Base-by-base conservation (phyloP, 2,797 vertebrate species). In the Stomatorhinus walkeri region DNA sequence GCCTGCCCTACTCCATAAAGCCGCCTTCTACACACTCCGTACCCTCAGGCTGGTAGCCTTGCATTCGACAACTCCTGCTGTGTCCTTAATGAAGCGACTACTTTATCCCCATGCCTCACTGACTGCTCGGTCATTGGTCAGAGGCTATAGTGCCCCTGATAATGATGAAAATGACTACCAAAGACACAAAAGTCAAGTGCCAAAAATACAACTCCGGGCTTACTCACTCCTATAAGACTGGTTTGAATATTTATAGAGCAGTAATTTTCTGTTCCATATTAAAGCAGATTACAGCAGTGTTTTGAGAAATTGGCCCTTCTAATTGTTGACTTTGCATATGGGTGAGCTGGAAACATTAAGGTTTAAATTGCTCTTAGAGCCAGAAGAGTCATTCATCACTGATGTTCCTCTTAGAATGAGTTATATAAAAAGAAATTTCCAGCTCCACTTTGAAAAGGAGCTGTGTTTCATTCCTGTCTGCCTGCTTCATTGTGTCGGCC, bases 161-260 rank as follows among this genome's bases (percentile, higher is more conserved):
- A 43, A 79, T 79, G 72, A 40, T 79, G 76, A 81, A 72, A 72
- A 72, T 72, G 68, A 72, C 14, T 36, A 72, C 68, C 68, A 72
- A 72, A 81, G 76, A 43, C 76, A 81, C 76, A 22, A 81, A 81
- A 81, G 76, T 81, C 40, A 81, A 81, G 36, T 43, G 16, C 76
- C 40, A 46, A 46, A 72, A 36, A 32, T 19, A 81, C 76, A 81
- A 46, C 76, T 81, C 76, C 19, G 8, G n/a, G 19, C 76, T n/a
- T 43, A 81, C 40, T 46, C 19, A 46, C 19, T n/a, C 9, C 9
- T 46, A 3, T 81, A 43, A 43, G 76, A 46, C 40, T 81, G 40
- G 76, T 46, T 3, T 19, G 76, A 81, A 81, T 81, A n/a, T 46
- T 81, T 10, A 40, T 46, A 46, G 76, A 81, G 76, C 6, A 46